phyloP scores from a whole-genome alignment of 2,888 invertebrate genomes.

The Dynastes hyllus region DNA sequence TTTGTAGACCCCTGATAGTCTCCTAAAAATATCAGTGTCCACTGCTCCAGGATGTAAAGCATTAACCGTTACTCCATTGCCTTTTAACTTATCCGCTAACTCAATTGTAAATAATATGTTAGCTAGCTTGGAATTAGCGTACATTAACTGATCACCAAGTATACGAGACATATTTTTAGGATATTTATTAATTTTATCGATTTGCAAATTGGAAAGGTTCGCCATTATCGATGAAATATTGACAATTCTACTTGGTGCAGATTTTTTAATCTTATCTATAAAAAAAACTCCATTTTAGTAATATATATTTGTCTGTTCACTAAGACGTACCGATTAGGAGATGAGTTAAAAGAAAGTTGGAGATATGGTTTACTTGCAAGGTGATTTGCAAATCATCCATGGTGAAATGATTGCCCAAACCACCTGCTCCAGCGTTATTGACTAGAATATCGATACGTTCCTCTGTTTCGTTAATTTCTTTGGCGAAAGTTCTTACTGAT shows the following conservation, averaged over 20 bases:
- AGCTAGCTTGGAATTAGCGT: slow-evolving; percentile 62
- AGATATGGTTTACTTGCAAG: slow-evolving; percentile 64
- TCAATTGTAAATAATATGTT: slow-evolving; percentile 66
- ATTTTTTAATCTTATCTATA: slow-evolving; percentile 41
- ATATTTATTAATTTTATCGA: slow-evolving; percentile 40
- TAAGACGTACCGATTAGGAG: slow-evolving; percentile 70
- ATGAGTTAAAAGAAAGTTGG: slow-evolving; percentile 76
- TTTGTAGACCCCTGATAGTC: slow-evolving; percentile 22
- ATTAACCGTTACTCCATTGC: slow-evolving; percentile 66
- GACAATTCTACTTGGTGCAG: slow-evolving; percentile 34
- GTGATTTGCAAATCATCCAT: slow-evolving; percentile 78
- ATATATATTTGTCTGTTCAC: not conserved
- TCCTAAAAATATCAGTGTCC: slow-evolving; percentile 61
- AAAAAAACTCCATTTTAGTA: not conserved
- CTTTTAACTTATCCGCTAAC: slow-evolving; percentile 64
- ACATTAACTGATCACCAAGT: slow-evolving; percentile 12
- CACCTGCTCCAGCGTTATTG: slow-evolving; percentile 78
- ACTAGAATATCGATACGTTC: slow-evolving; percentile 76
- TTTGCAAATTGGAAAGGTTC: slow-evolving; percentile 19
- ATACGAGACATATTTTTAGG: slow-evolving; percentile 17
- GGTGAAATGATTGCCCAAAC: slow-evolving; percentile 71
- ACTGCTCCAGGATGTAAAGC: slow-evolving; percentile 69
- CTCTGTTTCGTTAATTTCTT: slow-evolving; percentile 73
- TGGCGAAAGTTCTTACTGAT: slow-evolving; percentile 76
- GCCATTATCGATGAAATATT: slow-evolving; percentile 34